Conservation (phyloP, 1,140 invertebrate species). For the Trichomalopsis sarcophagae region DNA sequence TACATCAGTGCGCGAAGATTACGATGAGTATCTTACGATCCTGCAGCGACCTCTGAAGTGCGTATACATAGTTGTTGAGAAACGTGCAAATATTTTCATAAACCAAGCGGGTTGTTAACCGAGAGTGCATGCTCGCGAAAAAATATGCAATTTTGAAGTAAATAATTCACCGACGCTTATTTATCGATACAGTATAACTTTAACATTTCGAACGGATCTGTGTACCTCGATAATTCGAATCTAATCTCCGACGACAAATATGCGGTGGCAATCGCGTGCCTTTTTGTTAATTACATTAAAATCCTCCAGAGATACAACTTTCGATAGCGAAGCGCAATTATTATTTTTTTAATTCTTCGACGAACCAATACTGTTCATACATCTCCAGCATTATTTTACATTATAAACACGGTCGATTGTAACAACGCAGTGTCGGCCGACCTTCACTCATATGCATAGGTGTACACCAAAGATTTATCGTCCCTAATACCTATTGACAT, state of each 20-base stretch:
- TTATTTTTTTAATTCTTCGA: no score
- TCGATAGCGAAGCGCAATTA: not conserved
- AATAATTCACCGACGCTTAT: not conserved
- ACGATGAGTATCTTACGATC: no score
- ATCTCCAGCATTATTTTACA: no score
- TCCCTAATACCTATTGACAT: slow-evolving; percentile 46
- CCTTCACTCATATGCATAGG: not conserved
- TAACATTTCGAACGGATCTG: no score
- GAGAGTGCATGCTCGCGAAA: not conserved
- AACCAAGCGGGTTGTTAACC: not conserved
- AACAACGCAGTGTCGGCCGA: not conserved
- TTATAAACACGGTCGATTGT: no score
- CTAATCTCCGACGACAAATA: not conserved
- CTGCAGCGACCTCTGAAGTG: no score
- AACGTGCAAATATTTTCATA: no score
- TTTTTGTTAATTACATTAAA: not conserved
- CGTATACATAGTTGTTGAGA: no score
- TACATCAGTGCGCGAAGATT: no score
- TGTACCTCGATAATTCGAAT: not conserved
- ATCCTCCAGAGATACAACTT: not conserved
- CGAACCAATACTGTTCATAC: no score
- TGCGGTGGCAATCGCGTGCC: not conserved
- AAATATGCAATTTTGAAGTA: not conserved
- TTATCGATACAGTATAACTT: no score
- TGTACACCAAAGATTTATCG: slow-evolving; percentile 36